These are phyloP conservation scores for Brenthis ino DNA, from an alignment of 2,888 invertebrate species.

Conservation along the genomic window DNA sequence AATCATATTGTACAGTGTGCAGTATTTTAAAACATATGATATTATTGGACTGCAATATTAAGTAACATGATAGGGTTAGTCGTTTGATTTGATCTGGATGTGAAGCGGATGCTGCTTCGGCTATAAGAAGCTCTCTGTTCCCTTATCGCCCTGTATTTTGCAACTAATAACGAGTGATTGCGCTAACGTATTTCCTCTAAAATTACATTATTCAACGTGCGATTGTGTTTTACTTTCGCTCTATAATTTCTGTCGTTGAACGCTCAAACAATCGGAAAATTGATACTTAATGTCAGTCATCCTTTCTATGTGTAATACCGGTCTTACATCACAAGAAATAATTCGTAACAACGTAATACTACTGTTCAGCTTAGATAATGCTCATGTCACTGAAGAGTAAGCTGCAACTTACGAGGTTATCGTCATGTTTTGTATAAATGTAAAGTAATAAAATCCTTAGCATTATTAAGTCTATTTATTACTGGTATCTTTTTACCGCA, in stretches of 20 bases:
- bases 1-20: background rate
- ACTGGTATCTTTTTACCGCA: background rate
- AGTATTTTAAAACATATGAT: slow-evolving; percentile 2
- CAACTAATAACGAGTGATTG: slow-evolving; percentile 46
- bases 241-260: slow-evolving; percentile 36
- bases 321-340: slow-evolving; percentile 25
- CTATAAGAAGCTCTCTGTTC: slow-evolving; percentile 67
- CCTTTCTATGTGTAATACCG: slow-evolving; percentile 23
- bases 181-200: slow-evolving; percentile 36
- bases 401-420: no score
- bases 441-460: slow-evolving; percentile 4
- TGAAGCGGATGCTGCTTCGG: slow-evolving; percentile 61
- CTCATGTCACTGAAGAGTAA: no score
- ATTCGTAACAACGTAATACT: slow-evolving; percentile 5
- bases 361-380: slow-evolving; percentile 1
- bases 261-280: slow-evolving; percentile 51
- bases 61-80: slow-evolving; percentile 59
- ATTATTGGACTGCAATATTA: slow-evolving; percentile 31
- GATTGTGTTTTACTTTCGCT: slow-evolving; percentile 23
- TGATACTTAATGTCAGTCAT: slow-evolving; percentile 40
- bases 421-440: no score
- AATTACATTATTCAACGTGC: slow-evolving; percentile 24
- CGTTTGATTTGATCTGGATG: slow-evolving; percentile 57
- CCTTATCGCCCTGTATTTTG: slow-evolving; percentile 48
- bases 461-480: background rate